Conservation (phyloP, 2,113 vertebrate species). For the Trichomycterus rosablanca region DNA sequence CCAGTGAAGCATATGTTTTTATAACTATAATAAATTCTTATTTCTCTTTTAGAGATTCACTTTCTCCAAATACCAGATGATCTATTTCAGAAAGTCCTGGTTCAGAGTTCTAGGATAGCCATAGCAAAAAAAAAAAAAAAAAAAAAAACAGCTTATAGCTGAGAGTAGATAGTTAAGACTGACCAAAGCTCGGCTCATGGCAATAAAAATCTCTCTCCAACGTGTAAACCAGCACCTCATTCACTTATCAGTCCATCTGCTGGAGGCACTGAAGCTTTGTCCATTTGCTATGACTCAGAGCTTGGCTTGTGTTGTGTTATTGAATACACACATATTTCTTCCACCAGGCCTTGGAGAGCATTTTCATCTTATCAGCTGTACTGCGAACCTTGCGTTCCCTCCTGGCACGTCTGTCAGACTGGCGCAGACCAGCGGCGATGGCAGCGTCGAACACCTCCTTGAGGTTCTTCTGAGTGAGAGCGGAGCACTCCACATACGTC, state of each 20-base stretch:
- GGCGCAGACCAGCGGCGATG: conserved; percentile 69
- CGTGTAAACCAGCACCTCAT: neutral
- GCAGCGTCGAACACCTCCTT: conserved; percentile 81
- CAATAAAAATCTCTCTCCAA: conserved; percentile 3
- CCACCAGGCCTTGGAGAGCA: conserved; percentile 81
- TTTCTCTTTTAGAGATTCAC: conserved; percentile 3
- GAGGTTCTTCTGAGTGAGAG: conserved; percentile 79
- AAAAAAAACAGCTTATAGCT: conserved; percentile 10
- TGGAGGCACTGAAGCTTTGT: conserved; percentile 27
- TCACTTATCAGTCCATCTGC: conserved; percentile 19
- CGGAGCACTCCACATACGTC: conserved; percentile 76
- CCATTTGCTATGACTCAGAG: conserved; percentile 4
- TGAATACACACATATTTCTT: conserved; percentile 79
- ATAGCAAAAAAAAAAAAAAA: neutral
- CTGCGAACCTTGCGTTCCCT: conserved; percentile 68
- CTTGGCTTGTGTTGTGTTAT: conserved; percentile 46
- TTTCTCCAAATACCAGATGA: neutral
- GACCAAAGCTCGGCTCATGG: neutral
- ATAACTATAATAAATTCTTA: no score
- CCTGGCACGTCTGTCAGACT: conserved; percentile 58
- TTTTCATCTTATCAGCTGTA: conserved; percentile 77
- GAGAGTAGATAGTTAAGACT: neutral
- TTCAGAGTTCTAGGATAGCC: neutral
- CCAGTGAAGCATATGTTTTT: no score
- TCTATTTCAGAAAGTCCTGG: neutral